Evolutionary conservation across 2,888 invertebrate genomes (phyloP).

Genomic region (Meteorus cinctellus): DNA sequence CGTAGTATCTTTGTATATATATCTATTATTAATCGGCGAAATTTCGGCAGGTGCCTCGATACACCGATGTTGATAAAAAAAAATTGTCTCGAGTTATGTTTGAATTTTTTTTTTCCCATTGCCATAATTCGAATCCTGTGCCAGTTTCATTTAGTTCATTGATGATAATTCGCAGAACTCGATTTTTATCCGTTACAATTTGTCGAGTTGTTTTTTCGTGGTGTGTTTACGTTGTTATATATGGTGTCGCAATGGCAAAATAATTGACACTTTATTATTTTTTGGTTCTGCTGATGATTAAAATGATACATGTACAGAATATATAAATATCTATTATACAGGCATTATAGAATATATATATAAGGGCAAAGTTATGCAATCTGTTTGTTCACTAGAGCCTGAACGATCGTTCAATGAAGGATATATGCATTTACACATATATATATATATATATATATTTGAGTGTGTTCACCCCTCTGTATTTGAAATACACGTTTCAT

Average conservation of each 20-base stretch:
- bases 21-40: neutral
- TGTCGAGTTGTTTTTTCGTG: no score
- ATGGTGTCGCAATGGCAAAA: no score
- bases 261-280: no score
- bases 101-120: neutral
- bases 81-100: neutral
- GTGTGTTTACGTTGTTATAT: no score
- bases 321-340: neutral
- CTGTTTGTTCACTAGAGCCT: constrained; percentile 12
- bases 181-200: no score
- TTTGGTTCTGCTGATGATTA: neutral
- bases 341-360: neutral
- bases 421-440: neutral
- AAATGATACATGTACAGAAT: constrained; percentile 3
- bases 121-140: no score
- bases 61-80: neutral
- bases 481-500: neutral
- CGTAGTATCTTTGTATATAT: neutral
- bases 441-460: neutral
- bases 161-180: no score
- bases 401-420: constrained; percentile 14
- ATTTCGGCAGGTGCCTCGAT: constrained; percentile 7
- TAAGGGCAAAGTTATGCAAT: constrained; percentile 2
- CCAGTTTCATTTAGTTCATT: no score
- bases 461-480: constrained; percentile 7